These are phyloP conservation scores for Otis tarda DNA, from an alignment of 2,113 vertebrate genomes.

Conservation along the genomic window DNA sequence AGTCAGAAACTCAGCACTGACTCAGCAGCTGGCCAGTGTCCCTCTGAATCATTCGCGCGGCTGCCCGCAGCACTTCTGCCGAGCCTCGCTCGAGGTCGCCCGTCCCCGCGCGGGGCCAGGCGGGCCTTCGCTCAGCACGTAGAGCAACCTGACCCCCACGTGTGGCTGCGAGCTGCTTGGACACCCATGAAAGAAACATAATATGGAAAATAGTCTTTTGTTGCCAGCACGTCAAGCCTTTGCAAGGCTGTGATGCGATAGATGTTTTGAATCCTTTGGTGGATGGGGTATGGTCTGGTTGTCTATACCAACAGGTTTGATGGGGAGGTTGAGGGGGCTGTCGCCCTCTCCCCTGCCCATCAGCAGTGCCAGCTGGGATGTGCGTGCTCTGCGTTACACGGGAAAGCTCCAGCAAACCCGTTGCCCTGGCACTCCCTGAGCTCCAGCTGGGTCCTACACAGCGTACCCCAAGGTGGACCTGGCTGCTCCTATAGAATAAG, in stretches of 20 bases:
- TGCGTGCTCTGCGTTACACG: accelerated
- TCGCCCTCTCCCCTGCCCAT: neutral
- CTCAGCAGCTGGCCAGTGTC: conserved; percentile 25
- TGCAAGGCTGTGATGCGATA: neutral
- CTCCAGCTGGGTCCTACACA: neutral
- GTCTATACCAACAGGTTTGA: neutral
- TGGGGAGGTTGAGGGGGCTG: neutral
- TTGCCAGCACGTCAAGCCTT: neutral
- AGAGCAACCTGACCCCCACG: neutral
- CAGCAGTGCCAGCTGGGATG: neutral
- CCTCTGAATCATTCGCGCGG: neutral
- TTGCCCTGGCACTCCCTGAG: neutral
- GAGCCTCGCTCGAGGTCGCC: neutral
- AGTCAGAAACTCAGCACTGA: neutral
- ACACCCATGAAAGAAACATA: neutral
- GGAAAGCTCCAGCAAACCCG: neutral
- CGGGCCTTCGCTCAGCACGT: neutral
- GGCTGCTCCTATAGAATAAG: neutral
- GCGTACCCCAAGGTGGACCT: accelerated
- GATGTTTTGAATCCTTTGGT: neutral
- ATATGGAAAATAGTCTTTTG: neutral
- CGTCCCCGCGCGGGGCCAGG: neutral
- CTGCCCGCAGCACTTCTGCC: neutral
- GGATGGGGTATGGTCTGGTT: neutral
- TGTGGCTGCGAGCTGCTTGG: neutral